Conservation (phyloP, 2,113 vertebrate genomes). For the Calonectris borealis region DNA sequence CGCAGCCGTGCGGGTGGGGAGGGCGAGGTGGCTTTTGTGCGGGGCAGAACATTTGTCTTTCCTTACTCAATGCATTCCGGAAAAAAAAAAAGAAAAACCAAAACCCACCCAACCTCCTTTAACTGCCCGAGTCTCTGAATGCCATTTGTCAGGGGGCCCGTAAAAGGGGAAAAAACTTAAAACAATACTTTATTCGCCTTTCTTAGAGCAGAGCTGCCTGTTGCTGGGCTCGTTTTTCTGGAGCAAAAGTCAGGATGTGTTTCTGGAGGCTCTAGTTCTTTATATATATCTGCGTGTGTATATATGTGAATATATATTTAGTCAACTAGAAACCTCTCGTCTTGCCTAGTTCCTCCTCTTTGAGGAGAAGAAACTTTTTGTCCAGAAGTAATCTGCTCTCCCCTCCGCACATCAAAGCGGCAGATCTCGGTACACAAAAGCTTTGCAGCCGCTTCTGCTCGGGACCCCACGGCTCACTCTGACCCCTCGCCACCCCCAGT, state of each 20-base stretch:
- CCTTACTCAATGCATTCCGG: background rate
- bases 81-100: background rate
- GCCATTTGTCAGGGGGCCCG: constrained; percentile 52
- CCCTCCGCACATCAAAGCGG: background rate
- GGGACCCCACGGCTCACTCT: constrained; percentile 19
- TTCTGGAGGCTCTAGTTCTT: background rate
- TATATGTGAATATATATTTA: background rate
- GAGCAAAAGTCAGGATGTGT: background rate
- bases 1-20: background rate
- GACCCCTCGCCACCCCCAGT: background rate
- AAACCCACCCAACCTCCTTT: background rate
- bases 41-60: background rate
- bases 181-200: constrained; percentile 10
- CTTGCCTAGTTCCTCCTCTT: background rate
- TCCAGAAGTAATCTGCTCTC: background rate
- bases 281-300: accelerated
- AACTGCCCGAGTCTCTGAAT: constrained; percentile 45
- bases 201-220: background rate
- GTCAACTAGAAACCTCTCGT: background rate
- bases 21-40: background rate
- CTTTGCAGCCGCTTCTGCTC: background rate
- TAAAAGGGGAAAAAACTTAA: constrained; percentile 26
- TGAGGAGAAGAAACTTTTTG: constrained; percentile 42
- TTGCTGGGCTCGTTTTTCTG: background rate
- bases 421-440: background rate